These are phyloP conservation scores for Lithophane leautieri DNA, from an alignment of 2,888 invertebrate genomes.

Conservation along the genomic window DNA sequence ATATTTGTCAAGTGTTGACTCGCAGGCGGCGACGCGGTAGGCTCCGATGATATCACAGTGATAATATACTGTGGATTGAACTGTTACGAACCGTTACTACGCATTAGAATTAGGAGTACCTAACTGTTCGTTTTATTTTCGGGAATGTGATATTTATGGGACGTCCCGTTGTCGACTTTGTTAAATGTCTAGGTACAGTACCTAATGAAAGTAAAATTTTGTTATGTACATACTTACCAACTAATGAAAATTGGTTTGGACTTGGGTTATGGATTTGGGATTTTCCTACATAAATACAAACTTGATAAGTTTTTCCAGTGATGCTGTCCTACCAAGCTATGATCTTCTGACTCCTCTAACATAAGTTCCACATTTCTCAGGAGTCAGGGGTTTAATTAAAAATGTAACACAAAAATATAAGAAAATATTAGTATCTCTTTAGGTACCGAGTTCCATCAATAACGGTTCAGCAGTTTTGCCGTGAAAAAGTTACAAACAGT, in stretches of 20 bases:
- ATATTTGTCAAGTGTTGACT: conserved; percentile 49
- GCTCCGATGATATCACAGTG: conserved; percentile 22
- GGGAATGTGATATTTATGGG: conserved; percentile 1
- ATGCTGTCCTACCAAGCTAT: background rate
- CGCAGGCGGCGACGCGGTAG: conserved; percentile 6
- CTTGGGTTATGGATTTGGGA: background rate
- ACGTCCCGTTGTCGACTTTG: conserved; percentile 8
- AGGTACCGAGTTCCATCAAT: background rate
- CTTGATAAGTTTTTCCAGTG: background rate
- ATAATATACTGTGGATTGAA: conserved; percentile 4
- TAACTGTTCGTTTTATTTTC: conserved; percentile 12
- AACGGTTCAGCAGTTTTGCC: background rate
- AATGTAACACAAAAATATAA: background rate
- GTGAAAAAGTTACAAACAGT: no score
- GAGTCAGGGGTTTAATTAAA: background rate
- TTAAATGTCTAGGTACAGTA: background rate
- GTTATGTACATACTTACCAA: no score
- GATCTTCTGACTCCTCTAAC: background rate
- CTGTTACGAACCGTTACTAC: conserved; percentile 37
- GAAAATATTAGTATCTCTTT: background rate
- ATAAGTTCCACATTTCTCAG: background rate
- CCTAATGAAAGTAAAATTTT: background rate
- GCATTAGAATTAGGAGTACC: conserved; percentile 11
- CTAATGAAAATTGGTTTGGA: background rate
- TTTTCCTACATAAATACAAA: background rate